Conservation (phyloP, 2,888 invertebrate species). For the Xestia c-nigrum region DNA sequence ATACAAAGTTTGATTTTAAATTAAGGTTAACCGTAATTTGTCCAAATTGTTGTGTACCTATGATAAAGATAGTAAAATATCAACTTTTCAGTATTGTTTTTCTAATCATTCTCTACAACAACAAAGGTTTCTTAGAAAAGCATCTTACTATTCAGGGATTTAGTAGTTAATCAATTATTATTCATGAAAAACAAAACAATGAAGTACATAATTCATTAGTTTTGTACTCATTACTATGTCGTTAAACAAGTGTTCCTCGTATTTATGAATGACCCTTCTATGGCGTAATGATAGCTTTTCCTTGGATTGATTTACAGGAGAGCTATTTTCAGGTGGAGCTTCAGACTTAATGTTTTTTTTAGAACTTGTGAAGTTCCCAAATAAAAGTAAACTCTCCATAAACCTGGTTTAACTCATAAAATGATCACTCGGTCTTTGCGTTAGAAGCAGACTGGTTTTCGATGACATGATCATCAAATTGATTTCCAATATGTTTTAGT, state of each 20-base stretch:
- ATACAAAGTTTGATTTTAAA: not conserved
- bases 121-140: constrained; percentile 18
- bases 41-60: not conserved
- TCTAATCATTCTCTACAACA: not conserved
- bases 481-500: not conserved
- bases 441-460: not conserved
- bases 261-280: constrained; percentile 28
- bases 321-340: not conserved
- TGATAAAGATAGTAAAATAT: not conserved
- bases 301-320: not conserved
- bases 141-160: constrained; percentile 29
- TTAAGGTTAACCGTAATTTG: not conserved
- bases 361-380: too few species aligned
- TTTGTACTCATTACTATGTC: constrained; percentile 45
- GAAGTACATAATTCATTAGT: constrained; percentile 60
- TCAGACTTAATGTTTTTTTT: not conserved
- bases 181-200: constrained; percentile 53
- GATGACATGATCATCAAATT: not conserved
- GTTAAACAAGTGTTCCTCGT: constrained; percentile 30
- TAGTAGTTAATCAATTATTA: constrained; percentile 36
- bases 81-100: not conserved
- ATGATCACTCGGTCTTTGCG: too few species aligned
- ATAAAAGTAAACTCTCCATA: too few species aligned
- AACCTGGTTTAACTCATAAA: too few species aligned
- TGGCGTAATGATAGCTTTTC: constrained; percentile 1